Evolutionary conservation across 37 sponge, comb jelly and placozoan genomes (phyloP).

Genomic region (Cliona cf. orientalis): DNA sequence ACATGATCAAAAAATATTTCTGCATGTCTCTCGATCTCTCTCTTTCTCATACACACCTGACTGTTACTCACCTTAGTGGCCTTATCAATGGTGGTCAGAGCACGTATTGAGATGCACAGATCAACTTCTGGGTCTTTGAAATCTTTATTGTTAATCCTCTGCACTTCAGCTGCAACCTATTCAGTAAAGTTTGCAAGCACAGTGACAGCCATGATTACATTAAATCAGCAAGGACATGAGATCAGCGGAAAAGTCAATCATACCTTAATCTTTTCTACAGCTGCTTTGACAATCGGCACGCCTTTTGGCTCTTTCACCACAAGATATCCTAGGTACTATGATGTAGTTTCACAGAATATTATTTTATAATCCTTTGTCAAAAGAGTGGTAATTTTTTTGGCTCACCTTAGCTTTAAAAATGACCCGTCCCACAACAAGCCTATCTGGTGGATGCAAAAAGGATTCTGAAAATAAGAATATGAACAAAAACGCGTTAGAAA

Average conservation of each 20-base stretch:
- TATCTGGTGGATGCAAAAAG: slow-evolving; percentile 17
- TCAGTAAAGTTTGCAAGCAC: too few species aligned
- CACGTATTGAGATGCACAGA: slow-evolving; percentile 26
- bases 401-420: slow-evolving; percentile 24
- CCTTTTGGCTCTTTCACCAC: slow-evolving; percentile 21
- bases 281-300: neutral
- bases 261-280: slow-evolving; percentile 33
- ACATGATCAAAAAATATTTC: too few species aligned
- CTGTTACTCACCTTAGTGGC: slow-evolving; percentile 24
- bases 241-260: neutral
- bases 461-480: slow-evolving; percentile 4
- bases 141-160: slow-evolving; percentile 3
- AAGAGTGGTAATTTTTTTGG: neutral
- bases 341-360: neutral
- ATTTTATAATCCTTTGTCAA: neutral
- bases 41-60: too few species aligned
- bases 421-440: neutral
- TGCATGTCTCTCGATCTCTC: too few species aligned
- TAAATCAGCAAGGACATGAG: neutral
- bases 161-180: slow-evolving; percentile 9
- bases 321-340: slow-evolving; percentile 20
- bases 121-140: slow-evolving; percentile 22
- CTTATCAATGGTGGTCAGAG: slow-evolving; percentile 2
- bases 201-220: neutral
- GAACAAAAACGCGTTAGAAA: too few species aligned